Evolutionary conservation across 2,797 vertebrate species (phyloP), one percentile per base, ranked within the genome.

Genomic region (Neomorphus geoffroyi): DNA sequence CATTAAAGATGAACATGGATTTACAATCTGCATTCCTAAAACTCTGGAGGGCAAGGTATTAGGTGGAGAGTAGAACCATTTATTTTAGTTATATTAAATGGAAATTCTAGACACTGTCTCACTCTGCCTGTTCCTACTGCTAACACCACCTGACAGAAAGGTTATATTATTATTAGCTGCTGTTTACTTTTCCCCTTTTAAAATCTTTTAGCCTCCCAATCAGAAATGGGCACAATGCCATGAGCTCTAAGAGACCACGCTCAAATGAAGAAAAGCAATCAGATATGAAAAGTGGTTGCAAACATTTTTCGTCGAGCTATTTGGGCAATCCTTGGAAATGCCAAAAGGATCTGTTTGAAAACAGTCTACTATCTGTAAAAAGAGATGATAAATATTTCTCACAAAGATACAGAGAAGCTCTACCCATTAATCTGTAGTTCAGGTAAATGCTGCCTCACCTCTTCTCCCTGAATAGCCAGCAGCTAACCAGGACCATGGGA

Each of bases 11-110:
- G 88, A 87, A 72, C 67, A 58, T 69, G 78, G 81, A 90, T 95
- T 96, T 94, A 94, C 75, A 92, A 62, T 80, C 92, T 94, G 61
- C 60, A 94, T 94, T 94, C 80, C 86, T 94, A 94, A 93, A 94
- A 94, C 90, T 88, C 88, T 61, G 69, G 80, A 90, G 90, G 39
- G 54, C 41, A 72, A 90, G 57, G 60, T 86, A 94, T 93, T 96
- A 95, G 86, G 80, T 62, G 46, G 57, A 91, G 83, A 57, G 53
- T 87, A 93, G 86, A 86, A 87, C 78, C 78, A 96, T 96, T 94
- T 82, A 64, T 96, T 95, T 97, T 70, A 75, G 50, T 83, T 85
- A 58, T 67, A 94, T 85, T 94, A 96, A 92, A 87, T 69, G 39
- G 93, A 96, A 95, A 94, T n/a, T 84, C 74, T 89, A 93, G 83